These are phyloP conservation scores for Tyto alba DNA, from an alignment of 2,113 vertebrate genomes.

Conservation along the genomic window DNA sequence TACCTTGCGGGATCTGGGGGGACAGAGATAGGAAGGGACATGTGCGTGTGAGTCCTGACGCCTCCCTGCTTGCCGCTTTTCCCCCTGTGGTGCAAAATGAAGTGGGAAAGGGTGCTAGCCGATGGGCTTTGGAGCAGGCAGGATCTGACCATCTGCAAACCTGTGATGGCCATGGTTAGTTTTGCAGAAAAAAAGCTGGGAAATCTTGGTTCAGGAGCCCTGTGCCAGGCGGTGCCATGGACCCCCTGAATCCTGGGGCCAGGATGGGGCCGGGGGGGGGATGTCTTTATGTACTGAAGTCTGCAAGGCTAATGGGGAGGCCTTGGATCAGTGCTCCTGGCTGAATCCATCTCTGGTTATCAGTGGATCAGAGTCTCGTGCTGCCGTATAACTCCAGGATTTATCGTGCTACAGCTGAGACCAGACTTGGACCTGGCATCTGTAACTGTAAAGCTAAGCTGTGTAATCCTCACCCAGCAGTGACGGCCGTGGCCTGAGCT, in stretches of 20 bases:
- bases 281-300: fast-evolving
- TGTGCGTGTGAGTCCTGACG: not conserved
- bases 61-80: not conserved
- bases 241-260: fast-evolving
- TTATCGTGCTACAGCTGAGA: not conserved
- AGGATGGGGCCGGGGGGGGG: too few relatives aligned
- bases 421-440: not conserved
- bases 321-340: not conserved
- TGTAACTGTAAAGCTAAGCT: not conserved
- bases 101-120: not conserved
- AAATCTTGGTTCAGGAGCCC: not conserved
- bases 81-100: fast-evolving
- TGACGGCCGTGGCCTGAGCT: not conserved
- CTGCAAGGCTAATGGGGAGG: fast-evolving
- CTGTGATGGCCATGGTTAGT: fast-evolving
- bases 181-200: not conserved
- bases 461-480: not conserved
- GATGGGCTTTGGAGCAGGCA: not conserved
- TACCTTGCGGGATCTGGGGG: not conserved
- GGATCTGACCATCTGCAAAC: not conserved
- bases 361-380: not conserved
- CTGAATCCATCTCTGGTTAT: not conserved
- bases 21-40: not conserved
- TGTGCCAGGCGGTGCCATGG: fast-evolving
- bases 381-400: not conserved